phyloP scores from a whole-genome alignment of 2,113 vertebrate species.

The Dromas ardeola region DNA sequence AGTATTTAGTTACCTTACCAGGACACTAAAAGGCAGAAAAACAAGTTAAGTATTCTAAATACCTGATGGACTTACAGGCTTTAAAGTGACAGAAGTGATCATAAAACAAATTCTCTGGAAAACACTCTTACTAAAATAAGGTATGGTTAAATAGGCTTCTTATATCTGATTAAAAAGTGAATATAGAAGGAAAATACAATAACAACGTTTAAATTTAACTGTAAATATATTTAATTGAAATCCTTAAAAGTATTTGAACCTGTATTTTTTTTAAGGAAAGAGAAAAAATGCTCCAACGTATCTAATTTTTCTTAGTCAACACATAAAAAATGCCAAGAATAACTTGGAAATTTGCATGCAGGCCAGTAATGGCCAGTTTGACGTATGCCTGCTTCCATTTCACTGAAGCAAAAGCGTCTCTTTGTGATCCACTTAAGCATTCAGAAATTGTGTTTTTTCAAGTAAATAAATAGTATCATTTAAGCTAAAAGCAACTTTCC shows the following conservation, averaged over 20 bases:
- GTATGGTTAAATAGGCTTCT: neutral
- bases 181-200: neutral
- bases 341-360: neutral
- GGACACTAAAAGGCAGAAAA: neutral
- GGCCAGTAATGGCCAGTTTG: neutral
- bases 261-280: neutral
- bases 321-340: neutral
- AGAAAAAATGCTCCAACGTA: neutral
- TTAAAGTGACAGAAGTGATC: neutral
- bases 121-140: neutral
- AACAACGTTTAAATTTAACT: neutral
- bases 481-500: neutral
- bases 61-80: neutral
- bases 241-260: neutral
- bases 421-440: neutral
- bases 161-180: neutral
- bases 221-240: neutral
- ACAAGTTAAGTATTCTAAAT: neutral
- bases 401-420: neutral
- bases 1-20: neutral
- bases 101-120: neutral
- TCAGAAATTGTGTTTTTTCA: neutral
- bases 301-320: neutral
- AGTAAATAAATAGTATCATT: neutral
- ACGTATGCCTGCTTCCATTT: neutral